Evolutionary conservation across 2,113 vertebrate genomes (phyloP), one percentile per base, ranked within the genome.

Genomic region (Vulpes vulpes): DNA sequence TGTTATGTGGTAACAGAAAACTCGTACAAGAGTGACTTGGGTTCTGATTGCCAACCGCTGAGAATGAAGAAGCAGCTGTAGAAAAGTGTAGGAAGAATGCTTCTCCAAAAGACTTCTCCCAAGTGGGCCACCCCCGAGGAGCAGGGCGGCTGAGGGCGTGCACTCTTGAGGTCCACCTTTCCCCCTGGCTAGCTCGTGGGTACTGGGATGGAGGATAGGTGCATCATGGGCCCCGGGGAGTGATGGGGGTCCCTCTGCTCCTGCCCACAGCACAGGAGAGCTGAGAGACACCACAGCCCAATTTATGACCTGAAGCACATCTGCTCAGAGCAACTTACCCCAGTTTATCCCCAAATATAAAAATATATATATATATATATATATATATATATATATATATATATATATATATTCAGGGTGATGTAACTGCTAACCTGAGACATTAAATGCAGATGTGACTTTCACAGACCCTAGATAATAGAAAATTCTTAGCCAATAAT

Each of bases 131-230:
- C 30, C 25, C n/a, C 15, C 15, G 9, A 11, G n/a, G 8, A 23
- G 67, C 22, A 57, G 43, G 38, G 32, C 1, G 2, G 3, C 57
- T 3, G 11, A 67, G n/a, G 27, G 4, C 0, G 0, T 4, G n/a
- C 8, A 1, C 25, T 25, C 32, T 7, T 4, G 38, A 43, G 60
- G 14, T 16, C 62, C 8, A 1, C 5, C 43, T 78, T 69, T 16
- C 14, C 25, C 11, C 25, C 32, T 5, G 16, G n/a, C 30, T 11
- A 57, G 49, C 49, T 38, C 23, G 15, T 1, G 0, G 71, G 88
- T 3, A 5, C n/a, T 7, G 30, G 27, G 35, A n/a, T 30, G 23
- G 32, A 64, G 14, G 3, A 38, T 27, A 43, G 16, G 73, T 32
- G 14, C 32, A 5, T 22, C 3, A 49, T 7, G 4, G 64, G 10